Evolutionary conservation across 2,113 vertebrate genomes (phyloP).

Genomic region (Pterophyllum scalare): DNA sequence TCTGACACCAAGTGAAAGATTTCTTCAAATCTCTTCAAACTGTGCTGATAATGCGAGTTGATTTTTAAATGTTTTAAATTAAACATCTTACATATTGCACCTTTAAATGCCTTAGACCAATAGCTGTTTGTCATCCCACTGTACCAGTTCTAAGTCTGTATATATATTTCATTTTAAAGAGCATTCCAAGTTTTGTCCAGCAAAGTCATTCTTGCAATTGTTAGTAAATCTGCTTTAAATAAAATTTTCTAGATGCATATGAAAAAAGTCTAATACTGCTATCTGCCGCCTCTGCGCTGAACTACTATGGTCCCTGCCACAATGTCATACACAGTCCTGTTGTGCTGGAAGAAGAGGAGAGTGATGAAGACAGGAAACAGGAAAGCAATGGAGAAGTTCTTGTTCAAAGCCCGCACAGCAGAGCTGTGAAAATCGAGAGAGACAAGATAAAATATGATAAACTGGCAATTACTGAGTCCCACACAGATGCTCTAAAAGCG

Average conservation of each 20-base stretch:
- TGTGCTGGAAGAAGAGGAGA: slow-evolving; percentile 95
- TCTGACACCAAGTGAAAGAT: neutral
- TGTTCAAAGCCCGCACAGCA: slow-evolving; percentile 92
- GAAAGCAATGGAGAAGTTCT: slow-evolving; percentile 98
- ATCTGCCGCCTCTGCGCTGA: slow-evolving; percentile 88
- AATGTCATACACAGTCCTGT: slow-evolving; percentile 96
- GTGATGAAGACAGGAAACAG: slow-evolving; percentile 97
- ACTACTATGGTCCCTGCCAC: slow-evolving; percentile 97
- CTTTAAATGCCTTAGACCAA: neutral
- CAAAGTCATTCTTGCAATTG: neutral
- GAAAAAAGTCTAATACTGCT: slow-evolving; percentile 56
- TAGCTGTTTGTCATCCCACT: neutral
- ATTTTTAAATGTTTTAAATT: neutral
- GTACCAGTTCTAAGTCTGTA: neutral
- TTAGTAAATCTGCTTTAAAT: neutral
- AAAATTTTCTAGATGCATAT: neutral
- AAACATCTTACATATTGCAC: neutral
- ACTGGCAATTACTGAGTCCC: neutral
- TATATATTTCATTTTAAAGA: slow-evolving; percentile 11
- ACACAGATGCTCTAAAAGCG: neutral
- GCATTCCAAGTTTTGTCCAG: neutral
- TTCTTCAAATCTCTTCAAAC: neutral
- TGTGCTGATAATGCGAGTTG: neutral
- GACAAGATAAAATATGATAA: neutral
- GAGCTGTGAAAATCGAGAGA: slow-evolving; percentile 81